Evolutionary conservation across 2,797 vertebrate genomes (phyloP).

Genomic region (Antrozous pallidus): DNA sequence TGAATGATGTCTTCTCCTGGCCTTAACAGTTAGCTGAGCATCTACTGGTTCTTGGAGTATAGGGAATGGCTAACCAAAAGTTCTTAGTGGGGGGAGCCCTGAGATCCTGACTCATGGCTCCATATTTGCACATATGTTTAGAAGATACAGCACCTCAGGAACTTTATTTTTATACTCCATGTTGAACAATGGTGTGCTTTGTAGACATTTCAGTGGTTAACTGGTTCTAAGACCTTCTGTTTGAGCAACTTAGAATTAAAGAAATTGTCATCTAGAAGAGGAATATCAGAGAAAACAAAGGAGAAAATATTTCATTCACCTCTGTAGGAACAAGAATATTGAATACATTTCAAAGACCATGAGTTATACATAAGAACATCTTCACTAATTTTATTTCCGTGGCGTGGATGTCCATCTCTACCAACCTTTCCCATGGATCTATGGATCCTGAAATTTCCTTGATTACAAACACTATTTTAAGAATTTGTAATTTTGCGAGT

Average conservation of each 20-base stretch:
- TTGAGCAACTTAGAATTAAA: not conserved
- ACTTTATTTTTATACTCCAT: not conserved
- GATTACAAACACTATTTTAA: not conserved
- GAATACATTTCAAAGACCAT: not conserved
- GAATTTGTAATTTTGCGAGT: slow-evolving; percentile 10
- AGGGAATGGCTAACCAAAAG: not conserved
- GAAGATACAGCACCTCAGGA: not conserved
- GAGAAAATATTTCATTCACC: not conserved
- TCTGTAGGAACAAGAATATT: not conserved
- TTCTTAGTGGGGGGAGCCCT: not conserved
- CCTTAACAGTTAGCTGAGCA: not conserved
- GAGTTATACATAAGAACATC: not conserved
- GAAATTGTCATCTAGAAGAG: not conserved
- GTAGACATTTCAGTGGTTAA: not conserved
- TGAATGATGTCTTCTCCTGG: not conserved
- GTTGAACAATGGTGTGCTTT: not conserved
- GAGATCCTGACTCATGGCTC: not conserved
- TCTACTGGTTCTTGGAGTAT: not conserved
- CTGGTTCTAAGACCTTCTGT: not conserved
- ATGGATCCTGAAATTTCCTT: not conserved
- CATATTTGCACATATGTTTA: not conserved
- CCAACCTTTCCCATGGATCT: not conserved
- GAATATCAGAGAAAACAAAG: not conserved
- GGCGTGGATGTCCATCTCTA: not conserved
- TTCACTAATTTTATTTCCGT: not conserved